These are phyloP conservation scores for Diorhabda sublineata DNA, from an alignment of 1,140 invertebrate species.

Conservation along the genomic window DNA sequence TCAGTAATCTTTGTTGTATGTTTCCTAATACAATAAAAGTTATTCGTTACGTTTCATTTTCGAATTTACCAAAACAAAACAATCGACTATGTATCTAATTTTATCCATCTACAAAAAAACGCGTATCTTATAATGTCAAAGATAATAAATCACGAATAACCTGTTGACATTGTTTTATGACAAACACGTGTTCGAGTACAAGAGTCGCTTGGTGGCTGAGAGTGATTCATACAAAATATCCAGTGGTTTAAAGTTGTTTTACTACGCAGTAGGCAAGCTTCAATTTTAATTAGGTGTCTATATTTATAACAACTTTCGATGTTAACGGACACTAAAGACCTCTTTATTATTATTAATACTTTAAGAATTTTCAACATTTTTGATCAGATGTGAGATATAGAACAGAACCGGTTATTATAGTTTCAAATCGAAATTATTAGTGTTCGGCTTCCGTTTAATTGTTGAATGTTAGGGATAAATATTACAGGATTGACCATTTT, in stretches of 20 bases:
- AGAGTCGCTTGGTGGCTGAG: background rate
- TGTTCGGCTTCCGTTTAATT: too few relatives aligned
- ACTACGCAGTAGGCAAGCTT: background rate
- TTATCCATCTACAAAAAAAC: too few relatives aligned
- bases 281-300: background rate
- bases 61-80: too few relatives aligned
- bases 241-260: background rate
- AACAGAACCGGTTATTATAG: background rate
- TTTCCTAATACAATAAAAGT: too few relatives aligned
- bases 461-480: too few relatives aligned
- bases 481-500: too few relatives aligned
- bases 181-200: background rate
- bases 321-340: background rate
- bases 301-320: background rate
- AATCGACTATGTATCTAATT: too few relatives aligned
- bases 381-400: background rate
- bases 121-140: too few relatives aligned
- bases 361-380: background rate
- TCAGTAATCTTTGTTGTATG: too few relatives aligned
- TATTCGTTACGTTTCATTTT: too few relatives aligned
- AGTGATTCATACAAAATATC: constrained; percentile 2
- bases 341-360: background rate
- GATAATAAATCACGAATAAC: background rate
- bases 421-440: too few relatives aligned
- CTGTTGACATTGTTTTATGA: background rate